Conservation (phyloP, 1,140 invertebrate genomes). For the Caenorhabditis inopinata region DNA sequence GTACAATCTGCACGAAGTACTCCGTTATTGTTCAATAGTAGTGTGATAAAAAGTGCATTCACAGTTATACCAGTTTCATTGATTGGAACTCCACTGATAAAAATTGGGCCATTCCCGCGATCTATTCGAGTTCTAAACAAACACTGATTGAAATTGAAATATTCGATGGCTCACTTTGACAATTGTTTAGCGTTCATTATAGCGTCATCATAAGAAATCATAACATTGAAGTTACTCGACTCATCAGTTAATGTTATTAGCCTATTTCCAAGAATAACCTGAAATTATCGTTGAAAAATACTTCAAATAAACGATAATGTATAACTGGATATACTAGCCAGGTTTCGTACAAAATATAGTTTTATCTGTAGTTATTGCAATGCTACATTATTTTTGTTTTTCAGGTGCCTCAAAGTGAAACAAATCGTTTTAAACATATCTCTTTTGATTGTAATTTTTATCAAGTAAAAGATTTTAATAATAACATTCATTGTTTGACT, state of each 20-base stretch:
- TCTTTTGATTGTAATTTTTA: no score
- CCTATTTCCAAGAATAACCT: neutral
- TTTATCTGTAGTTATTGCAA: no score
- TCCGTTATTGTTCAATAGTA: neutral
- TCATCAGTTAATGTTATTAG: neutral
- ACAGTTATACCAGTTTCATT: constrained; percentile 13
- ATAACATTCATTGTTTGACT: no score
- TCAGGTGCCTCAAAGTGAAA: no score
- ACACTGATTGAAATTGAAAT: neutral
- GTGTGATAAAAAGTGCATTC: neutral
- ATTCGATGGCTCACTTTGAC: neutral
- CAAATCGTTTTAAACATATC: no score
- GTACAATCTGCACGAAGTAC: neutral
- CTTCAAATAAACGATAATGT: no score
- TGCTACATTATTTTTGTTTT: no score
- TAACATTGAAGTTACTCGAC: neutral
- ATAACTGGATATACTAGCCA: no score
- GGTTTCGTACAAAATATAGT: no score
- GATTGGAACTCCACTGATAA: neutral
- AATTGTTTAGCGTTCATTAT: neutral
- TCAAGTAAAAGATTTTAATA: no score
- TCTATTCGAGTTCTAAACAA: neutral
- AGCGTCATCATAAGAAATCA: neutral
- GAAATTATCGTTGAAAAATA: no score
- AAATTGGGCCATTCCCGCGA: neutral